Percentiles rank a stretch among this genome's conserved stretches.
phyloP scores from a whole-genome alignment of 2,113 vertebrate genomes.

The Rhagologus leucostigma region DNA sequence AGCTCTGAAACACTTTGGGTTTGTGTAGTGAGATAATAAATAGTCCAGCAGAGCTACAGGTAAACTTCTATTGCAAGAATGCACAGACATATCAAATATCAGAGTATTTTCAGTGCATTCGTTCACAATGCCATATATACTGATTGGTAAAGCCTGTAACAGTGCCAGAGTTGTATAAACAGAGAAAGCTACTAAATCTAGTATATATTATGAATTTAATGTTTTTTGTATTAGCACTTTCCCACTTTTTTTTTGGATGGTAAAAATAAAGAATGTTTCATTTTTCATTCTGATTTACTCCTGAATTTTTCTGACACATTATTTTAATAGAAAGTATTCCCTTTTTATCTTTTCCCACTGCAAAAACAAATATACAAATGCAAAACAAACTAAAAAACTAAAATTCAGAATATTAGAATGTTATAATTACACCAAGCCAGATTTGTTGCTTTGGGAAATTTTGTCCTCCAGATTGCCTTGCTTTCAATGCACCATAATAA shows the following conservation, averaged over 20 bases:
- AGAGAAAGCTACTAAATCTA: neutral
- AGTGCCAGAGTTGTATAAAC: neutral
- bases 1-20: neutral
- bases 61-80: neutral
- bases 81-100: neutral
- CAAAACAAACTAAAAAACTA: neutral
- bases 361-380: neutral
- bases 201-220: neutral
- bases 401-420: neutral
- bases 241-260: neutral
- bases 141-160: neutral
- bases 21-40: neutral
- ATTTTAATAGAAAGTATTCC: neutral
- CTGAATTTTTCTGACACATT: neutral
- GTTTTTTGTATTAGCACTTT: neutral
- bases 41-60: neutral
- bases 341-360: neutral
- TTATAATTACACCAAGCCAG: neutral
- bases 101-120: neutral
- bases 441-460: slow-evolving; percentile 36
- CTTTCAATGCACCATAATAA: slow-evolving; percentile 13
- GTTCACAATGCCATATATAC: neutral
- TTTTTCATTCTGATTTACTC: neutral
- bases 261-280: neutral
- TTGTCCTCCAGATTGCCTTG: slow-evolving; percentile 21